Percentiles rank a stretch among this genome's conserved stretches.
Conservation (phyloP, 2,888 invertebrate genomes). For the Acrobasis repandana region DNA sequence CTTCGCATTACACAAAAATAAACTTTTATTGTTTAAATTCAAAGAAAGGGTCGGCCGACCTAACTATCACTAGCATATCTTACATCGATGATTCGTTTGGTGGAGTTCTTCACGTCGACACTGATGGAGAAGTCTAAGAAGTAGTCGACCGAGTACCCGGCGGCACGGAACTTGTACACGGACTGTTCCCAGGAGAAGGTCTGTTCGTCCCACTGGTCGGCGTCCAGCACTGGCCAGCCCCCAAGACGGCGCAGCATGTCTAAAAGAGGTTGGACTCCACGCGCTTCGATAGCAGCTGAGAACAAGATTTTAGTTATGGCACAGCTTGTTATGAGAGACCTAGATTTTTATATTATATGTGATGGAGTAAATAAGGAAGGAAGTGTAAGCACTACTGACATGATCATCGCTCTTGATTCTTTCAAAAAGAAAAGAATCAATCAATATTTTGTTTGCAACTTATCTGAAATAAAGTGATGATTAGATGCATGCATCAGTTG, state of each 20-base stretch:
- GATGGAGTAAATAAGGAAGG: no score
- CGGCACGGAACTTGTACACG: constrained; percentile 90
- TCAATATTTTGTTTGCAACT: no score
- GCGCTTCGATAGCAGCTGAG: constrained; percentile 90
- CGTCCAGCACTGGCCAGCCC: constrained; percentile 96
- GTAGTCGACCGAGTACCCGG: constrained; percentile 94
- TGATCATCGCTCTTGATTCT: no score
- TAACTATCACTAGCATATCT: constrained; percentile 49
- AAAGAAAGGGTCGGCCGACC: constrained; percentile 48
- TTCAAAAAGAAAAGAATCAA: no score
- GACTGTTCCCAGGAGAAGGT: constrained; percentile 92
- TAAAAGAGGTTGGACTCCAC: constrained; percentile 88
- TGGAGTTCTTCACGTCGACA: constrained; percentile 94
- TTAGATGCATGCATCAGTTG: no score
- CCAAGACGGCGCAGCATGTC: constrained; percentile 90
- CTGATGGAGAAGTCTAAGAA: constrained; percentile 95
- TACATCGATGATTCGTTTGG: constrained; percentile 92
- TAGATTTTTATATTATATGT: no score
- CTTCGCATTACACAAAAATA: constrained; percentile 18
- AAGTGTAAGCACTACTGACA: no score
- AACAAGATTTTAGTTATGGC: constrained; percentile 20
- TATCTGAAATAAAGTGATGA: no score
- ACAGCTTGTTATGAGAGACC: no score
- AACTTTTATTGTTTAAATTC: constrained; percentile 22
- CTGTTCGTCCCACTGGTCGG: constrained; percentile 86